Base-by-base conservation (phyloP, 2,113 vertebrate species). In the Mus musculus region DNA sequence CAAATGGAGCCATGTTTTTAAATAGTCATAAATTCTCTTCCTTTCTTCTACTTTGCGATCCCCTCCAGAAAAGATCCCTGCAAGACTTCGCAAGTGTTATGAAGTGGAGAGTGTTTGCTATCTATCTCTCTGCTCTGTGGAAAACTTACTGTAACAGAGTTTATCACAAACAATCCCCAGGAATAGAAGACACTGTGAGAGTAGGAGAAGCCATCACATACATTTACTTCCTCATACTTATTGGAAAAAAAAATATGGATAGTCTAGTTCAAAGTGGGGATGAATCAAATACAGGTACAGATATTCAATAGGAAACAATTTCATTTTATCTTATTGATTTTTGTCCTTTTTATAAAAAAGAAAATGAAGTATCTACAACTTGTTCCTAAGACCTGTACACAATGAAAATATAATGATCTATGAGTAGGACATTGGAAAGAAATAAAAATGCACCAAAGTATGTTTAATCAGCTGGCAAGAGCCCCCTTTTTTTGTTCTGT, bases 1-100 rank as follows among this genome's bases (percentile, higher is more conserved):
- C 4, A 4, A 17, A 5, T 78, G 46, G 0, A 3, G 1, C 0
- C 24, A 17, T 26, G 39, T 91, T n/a, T 20, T 24, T 56, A 63
- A 82, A 88, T 39, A 49, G 24, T 52, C 65, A 0, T 42, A n/a
- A 3, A 14, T 39, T 10, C 0, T 1, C 56, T 52, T 71, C 17
- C 28, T 10, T 84, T 42, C 1, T 9, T 71, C 0, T 26, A 22
- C 20, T 24, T 39, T 12, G 22, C 46, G 16, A 93, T 28, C 36
- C 33, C 12, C 8, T 42, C 49, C 63, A 42, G 12, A 33, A 90
- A 19, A 7, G 80, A 20, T 49, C 20, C 1, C 46, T 56, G 6
- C 12, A 49, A 22, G 59, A 9, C 9, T 85, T 54, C 2, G 0
- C 24, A 67, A 36, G n/a, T 14, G 9, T 90, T 49, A n/a, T 49